Base-by-base conservation (phyloP, 1,140 invertebrate species). In the Platyscapa corneri region DNA sequence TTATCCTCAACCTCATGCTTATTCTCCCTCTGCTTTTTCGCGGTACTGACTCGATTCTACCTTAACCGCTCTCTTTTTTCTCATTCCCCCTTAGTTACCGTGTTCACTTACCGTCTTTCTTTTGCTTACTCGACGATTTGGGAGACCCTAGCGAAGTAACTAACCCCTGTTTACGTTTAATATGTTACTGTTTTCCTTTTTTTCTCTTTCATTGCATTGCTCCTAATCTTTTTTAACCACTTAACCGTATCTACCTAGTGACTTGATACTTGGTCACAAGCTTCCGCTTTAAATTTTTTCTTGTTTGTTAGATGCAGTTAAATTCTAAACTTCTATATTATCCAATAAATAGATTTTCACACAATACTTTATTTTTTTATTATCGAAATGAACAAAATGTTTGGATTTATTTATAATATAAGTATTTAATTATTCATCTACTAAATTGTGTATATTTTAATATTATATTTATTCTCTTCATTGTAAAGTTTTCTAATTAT, bases 161-260 rank as follows among this genome's bases (percentile, higher is more conserved):
- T 90, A 93, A 77, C 91, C 91, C 91, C 91, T 93, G 90, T 92
- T 93, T 92, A 88, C 89, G 87, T 90, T 92, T 91, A 91, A 91
- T 91, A 88, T 87, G 89, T 82, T 78, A 88, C 89, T 90, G 89
- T 90, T 90, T 92, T 91, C 90, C 87, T 81, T 78, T 86, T 83
- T 84, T 86, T 91, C 87, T 81, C 79, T 87, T 27, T 83, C 77
- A 82, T 30, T 53, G 70, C 39, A 12, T 30, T 42, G 27, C 49
- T 53, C 49, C 76, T 64, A 56, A 6, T 72, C 14, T 84, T 80
- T 82, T 80, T 56, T 39, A 46, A 37, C 37, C 77, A 67, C 83
- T 86, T 76, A 53, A 83, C 39, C 65, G 56, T 56, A 32, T 79
- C 46, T 79, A n/a, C 65, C 78, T 76, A 37, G 56, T 37, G 74